Conservation (phyloP, 2,797 vertebrate genomes). For the Eleutherodactylus coqui region DNA sequence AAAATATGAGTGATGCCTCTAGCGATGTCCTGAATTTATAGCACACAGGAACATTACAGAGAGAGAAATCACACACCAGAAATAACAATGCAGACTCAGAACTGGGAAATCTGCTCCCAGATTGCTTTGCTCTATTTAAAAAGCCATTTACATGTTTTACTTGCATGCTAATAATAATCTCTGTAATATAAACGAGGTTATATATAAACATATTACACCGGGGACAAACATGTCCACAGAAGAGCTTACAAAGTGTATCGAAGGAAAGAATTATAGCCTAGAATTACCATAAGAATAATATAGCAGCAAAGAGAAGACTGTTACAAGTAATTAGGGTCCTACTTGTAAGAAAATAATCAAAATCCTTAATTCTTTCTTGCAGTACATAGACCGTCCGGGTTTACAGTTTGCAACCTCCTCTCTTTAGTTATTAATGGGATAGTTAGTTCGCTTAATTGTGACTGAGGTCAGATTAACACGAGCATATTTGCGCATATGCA, state of each 20-base stretch:
- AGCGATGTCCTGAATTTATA: constrained; percentile 60
- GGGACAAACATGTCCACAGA: not conserved
- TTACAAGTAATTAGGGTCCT: no score
- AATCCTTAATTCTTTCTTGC: no score
- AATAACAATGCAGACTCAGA: constrained; percentile 38
- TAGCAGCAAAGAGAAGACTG: no score
- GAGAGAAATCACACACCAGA: constrained; percentile 43
- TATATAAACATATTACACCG: not conserved
- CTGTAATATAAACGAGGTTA: not conserved
- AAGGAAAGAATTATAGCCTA: not conserved
- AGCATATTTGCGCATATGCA: no score
- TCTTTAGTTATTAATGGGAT: no score
- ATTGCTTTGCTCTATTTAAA: constrained; percentile 24
- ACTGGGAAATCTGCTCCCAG: not conserved
- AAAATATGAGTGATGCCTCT: constrained; percentile 60
- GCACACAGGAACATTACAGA: constrained; percentile 47
- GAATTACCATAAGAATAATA: not conserved
- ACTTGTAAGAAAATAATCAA: no score
- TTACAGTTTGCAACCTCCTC: no score
- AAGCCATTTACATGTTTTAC: not conserved
- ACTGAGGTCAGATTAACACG: no score
- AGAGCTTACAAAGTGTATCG: not conserved
- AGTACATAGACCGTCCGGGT: no score
- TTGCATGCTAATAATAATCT: not conserved
- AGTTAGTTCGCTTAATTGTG: no score